phyloP scores from a whole-genome alignment of 2,797 vertebrate genomes.

The Bovichtus variegatus region DNA sequence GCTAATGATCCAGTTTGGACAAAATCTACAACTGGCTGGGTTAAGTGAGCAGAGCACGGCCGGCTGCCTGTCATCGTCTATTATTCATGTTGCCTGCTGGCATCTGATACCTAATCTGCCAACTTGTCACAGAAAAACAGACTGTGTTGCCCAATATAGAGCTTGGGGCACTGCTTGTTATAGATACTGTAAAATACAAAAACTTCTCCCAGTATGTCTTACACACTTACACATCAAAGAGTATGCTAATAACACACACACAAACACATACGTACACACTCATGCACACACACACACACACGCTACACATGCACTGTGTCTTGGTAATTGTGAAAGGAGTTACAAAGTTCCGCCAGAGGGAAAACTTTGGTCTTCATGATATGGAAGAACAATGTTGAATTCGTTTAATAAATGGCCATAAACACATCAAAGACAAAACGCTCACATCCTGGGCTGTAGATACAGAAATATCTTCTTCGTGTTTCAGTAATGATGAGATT shows the following conservation, averaged over 20 bases:
- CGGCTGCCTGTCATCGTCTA: slow-evolving; percentile 70
- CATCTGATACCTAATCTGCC: slow-evolving; percentile 52
- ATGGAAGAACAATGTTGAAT: slow-evolving; percentile 26
- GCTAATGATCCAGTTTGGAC: slow-evolving; percentile 26
- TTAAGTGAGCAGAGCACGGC: slow-evolving; percentile 60
- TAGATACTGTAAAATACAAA: neutral
- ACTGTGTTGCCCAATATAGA: neutral
- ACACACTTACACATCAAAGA: slow-evolving; percentile 18
- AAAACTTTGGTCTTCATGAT: slow-evolving; percentile 51
- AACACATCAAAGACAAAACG: slow-evolving; percentile 35
- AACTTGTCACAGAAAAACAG: slow-evolving; percentile 11
- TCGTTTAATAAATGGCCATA: slow-evolving; percentile 53
- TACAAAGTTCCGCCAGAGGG: slow-evolving; percentile 35
- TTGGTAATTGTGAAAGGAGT: neutral
- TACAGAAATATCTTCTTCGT: neutral
- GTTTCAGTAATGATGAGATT: neutral
- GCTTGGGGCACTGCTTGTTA: neutral
- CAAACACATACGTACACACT: too few relatives aligned
- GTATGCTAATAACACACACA: slow-evolving; percentile 6
- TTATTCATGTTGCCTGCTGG: slow-evolving; percentile 74
- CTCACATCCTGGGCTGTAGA: slow-evolving; percentile 5
- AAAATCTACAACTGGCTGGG: slow-evolving; percentile 1
- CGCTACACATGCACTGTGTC: neutral
- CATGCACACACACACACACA: too few relatives aligned
- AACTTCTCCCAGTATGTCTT: too few relatives aligned